phyloP scores from a whole-genome alignment of 2,888 invertebrate genomes.

The Diarsia dahlii region DNA sequence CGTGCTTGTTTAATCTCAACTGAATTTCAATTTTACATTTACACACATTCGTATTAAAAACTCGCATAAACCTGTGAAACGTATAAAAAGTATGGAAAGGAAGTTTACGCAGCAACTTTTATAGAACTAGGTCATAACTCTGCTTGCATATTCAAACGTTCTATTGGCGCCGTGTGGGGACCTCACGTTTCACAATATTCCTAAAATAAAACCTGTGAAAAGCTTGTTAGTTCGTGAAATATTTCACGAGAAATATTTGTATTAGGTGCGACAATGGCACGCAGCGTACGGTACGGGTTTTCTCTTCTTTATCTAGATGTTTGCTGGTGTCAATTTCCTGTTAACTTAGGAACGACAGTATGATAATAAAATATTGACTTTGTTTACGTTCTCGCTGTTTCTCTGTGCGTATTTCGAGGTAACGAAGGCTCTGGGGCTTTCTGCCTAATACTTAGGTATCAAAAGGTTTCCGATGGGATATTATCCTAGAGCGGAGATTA shows the following conservation, averaged over 20 bases:
- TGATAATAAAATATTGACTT: slow-evolving; percentile 58
- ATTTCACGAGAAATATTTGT: slow-evolving; percentile 7
- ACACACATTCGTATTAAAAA: slow-evolving; percentile 49
- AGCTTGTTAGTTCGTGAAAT: slow-evolving; percentile 17
- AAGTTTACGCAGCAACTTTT: slow-evolving; percentile 66
- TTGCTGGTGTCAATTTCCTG: slow-evolving; percentile 54
- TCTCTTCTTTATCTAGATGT: slow-evolving; percentile 17
- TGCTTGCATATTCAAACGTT: slow-evolving; percentile 54
- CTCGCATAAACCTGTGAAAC: slow-evolving; percentile 57
- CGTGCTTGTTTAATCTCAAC: slow-evolving; percentile 18
- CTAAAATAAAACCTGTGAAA: slow-evolving; percentile 42
- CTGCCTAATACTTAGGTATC: slow-evolving; percentile 68
- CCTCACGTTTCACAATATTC: slow-evolving; percentile 38
- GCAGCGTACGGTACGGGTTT: slow-evolving; percentile 22
- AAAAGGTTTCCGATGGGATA: slow-evolving; percentile 75
- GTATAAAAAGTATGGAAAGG: slow-evolving; percentile 58
- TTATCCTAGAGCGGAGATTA: slow-evolving; percentile 66
- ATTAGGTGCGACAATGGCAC: neutral
- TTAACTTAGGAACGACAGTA: slow-evolving; percentile 36
- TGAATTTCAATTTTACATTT: slow-evolving; percentile 18
- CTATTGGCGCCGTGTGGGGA: slow-evolving; percentile 36
- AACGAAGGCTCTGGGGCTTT: slow-evolving; percentile 73
- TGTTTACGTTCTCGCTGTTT: slow-evolving; percentile 54
- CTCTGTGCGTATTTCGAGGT: slow-evolving; percentile 62
- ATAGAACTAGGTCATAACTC: slow-evolving; percentile 68